phyloP scores from a whole-genome alignment of 2,797 vertebrate species.

The Microctenopoma stevenorrisi region DNA sequence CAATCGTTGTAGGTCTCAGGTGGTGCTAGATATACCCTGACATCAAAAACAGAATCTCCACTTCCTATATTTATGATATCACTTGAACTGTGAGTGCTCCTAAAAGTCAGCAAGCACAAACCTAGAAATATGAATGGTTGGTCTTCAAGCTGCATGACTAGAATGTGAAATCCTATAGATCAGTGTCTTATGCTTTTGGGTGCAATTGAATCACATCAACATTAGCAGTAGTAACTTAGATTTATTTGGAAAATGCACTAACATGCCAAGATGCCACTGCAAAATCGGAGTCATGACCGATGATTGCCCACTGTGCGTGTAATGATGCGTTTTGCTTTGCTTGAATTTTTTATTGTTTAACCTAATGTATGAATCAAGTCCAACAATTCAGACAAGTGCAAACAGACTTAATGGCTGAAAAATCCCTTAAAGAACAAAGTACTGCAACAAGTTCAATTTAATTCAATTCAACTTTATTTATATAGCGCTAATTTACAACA shows the following conservation, averaged over 20 bases:
- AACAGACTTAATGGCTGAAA: too few relatives aligned
- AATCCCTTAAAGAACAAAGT: too few relatives aligned
- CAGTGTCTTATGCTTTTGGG: not conserved
- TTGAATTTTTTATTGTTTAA: too few relatives aligned
- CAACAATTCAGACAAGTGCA: too few relatives aligned
- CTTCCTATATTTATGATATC: not conserved
- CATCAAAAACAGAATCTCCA: not conserved
- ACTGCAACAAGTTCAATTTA: too few relatives aligned
- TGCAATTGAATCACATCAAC: not conserved
- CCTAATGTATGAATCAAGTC: too few relatives aligned
- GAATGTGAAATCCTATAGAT: not conserved
- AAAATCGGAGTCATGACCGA: not conserved
- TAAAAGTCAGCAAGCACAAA: not conserved
- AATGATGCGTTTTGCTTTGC: too few relatives aligned
- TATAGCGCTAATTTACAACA: too few relatives aligned
- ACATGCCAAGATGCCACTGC: not conserved
- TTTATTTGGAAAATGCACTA: not conserved
- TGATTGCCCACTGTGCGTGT: not conserved
- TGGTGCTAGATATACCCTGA: not conserved
- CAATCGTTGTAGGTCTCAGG: constrained; percentile 23
- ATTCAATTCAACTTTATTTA: too few relatives aligned
- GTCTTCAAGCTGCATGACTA: too few relatives aligned
- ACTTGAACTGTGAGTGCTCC: not conserved
- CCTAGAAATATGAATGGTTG: not conserved
- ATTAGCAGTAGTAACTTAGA: not conserved